Evolutionary conservation across 2,888 invertebrate species (phyloP).

Genomic region (Melinaea menophilus): DNA sequence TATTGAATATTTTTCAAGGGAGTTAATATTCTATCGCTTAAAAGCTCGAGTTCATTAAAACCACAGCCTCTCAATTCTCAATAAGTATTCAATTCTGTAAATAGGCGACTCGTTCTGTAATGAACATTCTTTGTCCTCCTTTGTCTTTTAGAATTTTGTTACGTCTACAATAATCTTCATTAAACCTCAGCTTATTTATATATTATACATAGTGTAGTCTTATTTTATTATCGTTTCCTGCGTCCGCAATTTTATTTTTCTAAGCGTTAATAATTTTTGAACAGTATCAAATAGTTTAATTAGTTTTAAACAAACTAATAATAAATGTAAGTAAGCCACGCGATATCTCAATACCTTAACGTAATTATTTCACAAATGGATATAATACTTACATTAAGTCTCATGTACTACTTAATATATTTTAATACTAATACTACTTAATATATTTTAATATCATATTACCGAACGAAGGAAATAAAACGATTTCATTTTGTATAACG

Average conservation of each 20-base stretch:
- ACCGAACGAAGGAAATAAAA: conserved; percentile 20
- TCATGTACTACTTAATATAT: background rate
- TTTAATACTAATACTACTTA: too few relatives aligned
- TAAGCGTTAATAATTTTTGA: too few relatives aligned
- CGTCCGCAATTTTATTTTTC: too few relatives aligned
- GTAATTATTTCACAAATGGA: background rate
- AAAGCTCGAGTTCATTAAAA: conserved; percentile 65
- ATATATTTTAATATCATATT: conserved; percentile 9
- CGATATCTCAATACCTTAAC: too few relatives aligned
- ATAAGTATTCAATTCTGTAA: conserved; percentile 66
- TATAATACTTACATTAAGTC: background rate
- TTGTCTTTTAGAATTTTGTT: conserved; percentile 56
- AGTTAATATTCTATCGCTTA: conserved; percentile 64
- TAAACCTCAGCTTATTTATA: too few relatives aligned
- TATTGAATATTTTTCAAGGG: conserved; percentile 72
- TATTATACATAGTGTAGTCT: too few relatives aligned
- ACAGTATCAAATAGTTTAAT: too few relatives aligned
- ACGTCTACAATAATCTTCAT: too few relatives aligned
- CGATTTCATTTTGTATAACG: conserved; percentile 25
- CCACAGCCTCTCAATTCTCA: conserved; percentile 62
- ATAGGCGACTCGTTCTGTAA: conserved; percentile 45
- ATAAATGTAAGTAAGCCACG: too few relatives aligned
- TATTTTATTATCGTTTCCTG: too few relatives aligned
- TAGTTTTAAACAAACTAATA: too few relatives aligned
- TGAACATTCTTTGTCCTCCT: conserved; percentile 54